Evolutionary conservation across 2,888 invertebrate species (phyloP), one percentile per base, ranked within the genome.

Genomic region (Operophtera brumata): DNA sequence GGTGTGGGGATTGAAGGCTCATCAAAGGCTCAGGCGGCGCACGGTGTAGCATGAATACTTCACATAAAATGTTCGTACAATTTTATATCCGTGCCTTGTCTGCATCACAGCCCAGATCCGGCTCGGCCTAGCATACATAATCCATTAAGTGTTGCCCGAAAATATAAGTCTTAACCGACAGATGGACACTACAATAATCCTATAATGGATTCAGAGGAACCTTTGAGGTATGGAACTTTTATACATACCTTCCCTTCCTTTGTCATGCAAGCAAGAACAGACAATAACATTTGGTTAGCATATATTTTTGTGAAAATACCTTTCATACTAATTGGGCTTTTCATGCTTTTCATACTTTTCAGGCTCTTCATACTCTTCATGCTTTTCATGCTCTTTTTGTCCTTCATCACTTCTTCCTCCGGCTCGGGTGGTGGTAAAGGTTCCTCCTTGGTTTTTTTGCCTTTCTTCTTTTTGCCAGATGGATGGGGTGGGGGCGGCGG

Each of bases 401-500:
- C 42, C 40, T 48, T 48, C 13, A 34, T 25, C 0, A 46, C 30
- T 2, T 55, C 65, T 1, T 51, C 51, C 1, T 68, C 70, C 0
- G 61, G 36, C 11, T 58, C 61, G 0, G 62, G 39, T 5, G 63
- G 55, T 1, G 59, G 30, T 6, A 48, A 12, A 44, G 40, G 9
- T 50, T 12, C 32, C 28, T 59, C 62, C 40, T 47, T n/a, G n/a
- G n/a, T n/a, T n/a, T 51, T 20, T 43, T 80, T 82, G 0, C 74
- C 76, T 47, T 80, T 80, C 60, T 77, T 77, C 62, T 80, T 77
- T n/a, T n/a, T n/a, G n/a, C n/a, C n/a, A 20, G 20, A 20, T 3
- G 82, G 71, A 0, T 81, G 72, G 0, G 86, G 83, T 0, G 84
- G 79, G 0, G 82, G 82, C 0, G 86, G 85, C 0, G 86, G 82